phyloP scores from a whole-genome alignment of 37 sponge, comb jelly and placozoan genomes.

The Tethya wilhelma region DNA sequence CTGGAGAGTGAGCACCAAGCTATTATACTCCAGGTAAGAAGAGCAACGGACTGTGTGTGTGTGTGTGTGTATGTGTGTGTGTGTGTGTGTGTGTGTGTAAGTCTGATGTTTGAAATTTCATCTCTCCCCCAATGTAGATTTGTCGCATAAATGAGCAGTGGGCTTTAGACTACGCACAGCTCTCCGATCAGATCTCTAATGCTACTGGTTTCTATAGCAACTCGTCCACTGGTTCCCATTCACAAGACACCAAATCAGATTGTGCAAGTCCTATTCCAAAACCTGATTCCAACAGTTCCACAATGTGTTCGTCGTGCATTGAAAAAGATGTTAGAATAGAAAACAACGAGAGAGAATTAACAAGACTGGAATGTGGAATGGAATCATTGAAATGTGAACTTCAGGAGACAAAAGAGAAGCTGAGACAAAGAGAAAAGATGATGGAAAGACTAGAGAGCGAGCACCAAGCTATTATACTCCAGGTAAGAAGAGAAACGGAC shows the following conservation, averaged over 20 bases:
- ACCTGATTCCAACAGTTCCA: background rate
- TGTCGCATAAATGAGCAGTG: constrained; percentile 53
- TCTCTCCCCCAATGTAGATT: too few relatives aligned
- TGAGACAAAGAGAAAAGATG: background rate
- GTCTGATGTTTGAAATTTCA: too few relatives aligned
- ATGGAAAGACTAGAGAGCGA: constrained; percentile 31
- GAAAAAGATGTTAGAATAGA: too few relatives aligned
- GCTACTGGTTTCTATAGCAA: constrained; percentile 30
- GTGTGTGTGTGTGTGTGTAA: too few relatives aligned
- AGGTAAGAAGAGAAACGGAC: constrained; percentile 17
- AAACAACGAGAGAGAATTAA: too few relatives aligned
- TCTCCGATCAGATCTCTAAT: constrained; percentile 15
- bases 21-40: constrained; percentile 39
- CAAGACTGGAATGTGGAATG: too few relatives aligned
- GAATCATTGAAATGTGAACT: background rate
- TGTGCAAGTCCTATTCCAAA: background rate
- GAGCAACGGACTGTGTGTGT: background rate
- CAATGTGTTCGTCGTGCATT: background rate
- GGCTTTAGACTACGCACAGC: constrained; percentile 48
- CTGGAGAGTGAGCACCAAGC: constrained; percentile 40
- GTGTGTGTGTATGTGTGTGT: too few relatives aligned
- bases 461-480: constrained; percentile 23
- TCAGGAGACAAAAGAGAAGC: background rate
- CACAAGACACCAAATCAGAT: background rate
- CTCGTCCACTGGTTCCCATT: background rate